Base-by-base conservation (phyloP, 1,140 invertebrate species). In the Hydropsyche tenuis region DNA sequence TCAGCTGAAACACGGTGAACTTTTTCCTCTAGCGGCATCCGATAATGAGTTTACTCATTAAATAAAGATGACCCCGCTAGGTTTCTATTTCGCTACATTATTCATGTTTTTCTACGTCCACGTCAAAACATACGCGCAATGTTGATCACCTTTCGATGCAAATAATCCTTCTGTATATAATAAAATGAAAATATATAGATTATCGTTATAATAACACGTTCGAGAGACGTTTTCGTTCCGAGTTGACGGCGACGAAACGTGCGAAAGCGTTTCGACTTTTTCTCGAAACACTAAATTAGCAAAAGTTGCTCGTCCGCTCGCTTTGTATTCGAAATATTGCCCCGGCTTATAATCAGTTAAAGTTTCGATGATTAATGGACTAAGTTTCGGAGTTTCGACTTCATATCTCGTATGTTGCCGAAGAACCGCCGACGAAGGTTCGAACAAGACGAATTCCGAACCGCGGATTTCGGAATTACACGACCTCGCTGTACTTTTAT, bases 341-440 rank as follows among this genome's bases (percentile, higher is more conserved):
- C 45, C 72, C n/a, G 68, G 51, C 66, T 63, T 68, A 46, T 56
- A 68, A 69, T 74, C 73, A 46, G 53, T 63, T 56, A 74, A 74
- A 74, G 53, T 74, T 74, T 60, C 60, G 16, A 69, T 74, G 73
- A 74, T 74, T 74, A 74, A 74, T 74, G 73, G 56, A 70, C 43
- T 18, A 30, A 69, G 62, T 69, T 74, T 66, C 11, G 20, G 25
- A 66, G 71, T 48, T 16, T 48, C 20, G 64, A 73, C 23, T 70
- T 69, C 73, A 74, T 70, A 69, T 74, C 72, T 73, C 11, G 43
- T 7, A 66, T 68, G 30, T 37, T 37, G 30, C 30, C 63, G 30
- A 48, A 73, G 48, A 53, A 51, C 25, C 56, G 63, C 46, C 43
- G 64, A 64, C 30, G 30, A 60, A 60, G 56, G 23, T 60, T 37